Evolutionary conservation across 2,888 invertebrate species (phyloP), one percentile per base, ranked within the genome.

Genomic region (Nephrotoma guestfalica): DNA sequence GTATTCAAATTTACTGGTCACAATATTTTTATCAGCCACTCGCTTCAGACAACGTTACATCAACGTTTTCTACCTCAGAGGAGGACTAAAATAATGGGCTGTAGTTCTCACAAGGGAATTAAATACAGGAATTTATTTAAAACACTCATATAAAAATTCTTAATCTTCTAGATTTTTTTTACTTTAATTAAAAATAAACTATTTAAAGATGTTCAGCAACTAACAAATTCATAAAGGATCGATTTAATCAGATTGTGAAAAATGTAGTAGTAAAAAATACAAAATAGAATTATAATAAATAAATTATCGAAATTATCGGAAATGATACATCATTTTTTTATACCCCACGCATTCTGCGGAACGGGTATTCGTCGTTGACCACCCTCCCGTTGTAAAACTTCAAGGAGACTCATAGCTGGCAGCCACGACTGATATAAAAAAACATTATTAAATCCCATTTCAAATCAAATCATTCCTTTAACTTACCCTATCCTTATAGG

Each of bases 321-420:
- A 84, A 84, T 41, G 15, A 42, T 85, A 85, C 18, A 85, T 85
- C 85, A 85, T 85, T 85, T 85, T 43, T 85, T 85, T 43, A 85
- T 43, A 85, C 85, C 85, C 85, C 91, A 91, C 9, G 90, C 91
- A 89, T 91, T 91, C 89, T 93, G 92, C 84, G 96, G 96, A 83
- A 95, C 95, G 51, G 96, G 96, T 88, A 96, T 96, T 90, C 95
- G 95, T 0, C 96, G 93, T 90, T 95, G 95, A 89, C 97, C 94
- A 90, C 94, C 94, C 92, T 97, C 94, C 87, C 97, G 94, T 89
- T 96, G 95, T 87, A 97, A 92, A 88, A 97, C 94, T 90, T 97
- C 96, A 90, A 97, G 92, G 88, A 98, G 93, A 90, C 96, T 96
- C 91, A 96, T 95, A 88, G 96, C 95, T 0, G 98, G 98, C 89